These are phyloP conservation scores for Apoderus coryli DNA, from an alignment of 2,888 invertebrate genomes.

Conservation along the genomic window DNA sequence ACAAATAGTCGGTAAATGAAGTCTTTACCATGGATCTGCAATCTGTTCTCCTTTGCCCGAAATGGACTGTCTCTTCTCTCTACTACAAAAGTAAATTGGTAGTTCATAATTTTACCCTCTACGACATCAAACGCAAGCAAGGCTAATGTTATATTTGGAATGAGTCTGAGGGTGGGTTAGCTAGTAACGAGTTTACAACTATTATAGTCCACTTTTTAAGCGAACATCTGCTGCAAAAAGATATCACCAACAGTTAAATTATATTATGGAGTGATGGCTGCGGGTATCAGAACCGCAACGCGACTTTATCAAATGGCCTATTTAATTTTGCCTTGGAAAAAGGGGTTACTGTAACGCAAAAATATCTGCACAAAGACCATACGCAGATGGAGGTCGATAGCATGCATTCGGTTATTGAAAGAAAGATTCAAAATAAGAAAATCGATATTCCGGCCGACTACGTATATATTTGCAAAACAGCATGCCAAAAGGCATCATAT, in stretches of 20 bases:
- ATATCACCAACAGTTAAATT: constrained; percentile 4
- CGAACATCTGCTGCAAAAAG: constrained; percentile 4
- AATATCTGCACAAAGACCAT: constrained; percentile 15
- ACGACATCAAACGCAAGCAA: constrained; percentile 9
- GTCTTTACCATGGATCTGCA: constrained; percentile 5
- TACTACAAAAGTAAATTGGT: constrained; percentile 14
- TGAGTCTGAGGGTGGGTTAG: constrained; percentile 12
- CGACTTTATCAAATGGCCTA: constrained; percentile 12
- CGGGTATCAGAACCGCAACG: constrained; percentile 11
- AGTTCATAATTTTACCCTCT: constrained; percentile 11
- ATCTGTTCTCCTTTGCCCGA: constrained; percentile 12
- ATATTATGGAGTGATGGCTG: constrained; percentile 11
- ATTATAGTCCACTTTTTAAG: constrained; percentile 12
- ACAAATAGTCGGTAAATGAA: constrained; percentile 4
- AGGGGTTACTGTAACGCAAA: constrained; percentile 13
- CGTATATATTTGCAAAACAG: too few species aligned
- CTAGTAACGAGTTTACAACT: constrained; percentile 11
- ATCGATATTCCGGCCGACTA: too few species aligned
- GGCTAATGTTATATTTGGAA: constrained; percentile 12
- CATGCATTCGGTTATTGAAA: constrained; percentile 15
- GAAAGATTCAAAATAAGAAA: too few species aligned
- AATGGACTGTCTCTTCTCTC: constrained; percentile 11
- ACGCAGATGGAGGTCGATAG: constrained; percentile 17
- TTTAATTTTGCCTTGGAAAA: constrained; percentile 12
- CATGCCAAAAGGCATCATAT: constrained; percentile 14